Base-by-base conservation (phyloP, 2,797 vertebrate species). In the Trachurus trachurus region DNA sequence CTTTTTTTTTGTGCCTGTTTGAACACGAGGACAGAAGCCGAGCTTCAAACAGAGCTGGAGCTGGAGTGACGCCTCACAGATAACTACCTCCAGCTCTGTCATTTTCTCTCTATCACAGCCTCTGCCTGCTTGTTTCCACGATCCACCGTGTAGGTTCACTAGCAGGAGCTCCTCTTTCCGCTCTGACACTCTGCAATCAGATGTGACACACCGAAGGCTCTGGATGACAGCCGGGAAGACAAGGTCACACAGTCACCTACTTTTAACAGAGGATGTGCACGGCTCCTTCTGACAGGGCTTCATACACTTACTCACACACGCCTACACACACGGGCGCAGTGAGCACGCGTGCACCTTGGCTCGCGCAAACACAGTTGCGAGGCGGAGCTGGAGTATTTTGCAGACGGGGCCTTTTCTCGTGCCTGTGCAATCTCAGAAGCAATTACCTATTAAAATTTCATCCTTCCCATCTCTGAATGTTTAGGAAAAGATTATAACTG, bases 401-500 rank as follows among this genome's bases (percentile, higher is more conserved):
- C 88, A 89, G 82, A 90, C 87, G 9, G 66, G 56, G 74, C 50
- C 66, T 81, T 90, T 89, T 82, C 81, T 83, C 44, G 19, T 84
- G 77, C 69, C 75, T 87, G 68, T 85, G 82, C 88, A 88, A 86
- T 89, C 85, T 89, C 79, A 56, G 75, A 91, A 87, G 87, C 87
- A 92, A 90, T 92, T 89, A 89, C 83, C 83, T 80, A 88, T 92
- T 89, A 90, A 87, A 88, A 84, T 89, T 79, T 87, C 82, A 88
- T 89, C 84, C 78, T 84, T 85, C 71, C 71, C 84, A 84, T 90
- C 86, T 90, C 87, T 22, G 85, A 87, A 88, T 91, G 89, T 91
- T 92, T 86, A 91, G 89, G 64, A 82, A 90, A 82, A 92, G 83
- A 91, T 92, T 91, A 91, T 76, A 88, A 91, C 88, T 87, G 87